phyloP scores from a whole-genome alignment of 2,113 vertebrate species.

The Osmerus mordax region DNA sequence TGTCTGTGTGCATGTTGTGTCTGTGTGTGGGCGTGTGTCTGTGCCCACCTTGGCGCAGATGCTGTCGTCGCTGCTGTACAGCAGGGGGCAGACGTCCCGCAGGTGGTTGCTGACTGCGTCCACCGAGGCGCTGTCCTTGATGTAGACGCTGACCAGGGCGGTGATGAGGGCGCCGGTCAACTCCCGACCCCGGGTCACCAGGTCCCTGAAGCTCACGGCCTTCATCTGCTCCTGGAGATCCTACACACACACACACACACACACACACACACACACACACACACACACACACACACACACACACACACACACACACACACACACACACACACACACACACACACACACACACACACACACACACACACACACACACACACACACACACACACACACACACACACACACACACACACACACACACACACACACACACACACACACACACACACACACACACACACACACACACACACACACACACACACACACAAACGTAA shows the following conservation, averaged over 20 bases:
- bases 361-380: constrained; percentile 16
- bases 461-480: constrained; percentile 22
- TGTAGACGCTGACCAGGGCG: constrained; percentile 94
- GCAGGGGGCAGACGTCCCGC: constrained; percentile 87
- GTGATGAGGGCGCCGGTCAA: constrained; percentile 90
- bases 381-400: constrained; percentile 22
- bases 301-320: constrained; percentile 22
- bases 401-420: constrained; percentile 16
- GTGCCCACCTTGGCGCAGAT: constrained; percentile 90
- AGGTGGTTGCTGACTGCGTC: constrained; percentile 91
- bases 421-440: constrained; percentile 22
- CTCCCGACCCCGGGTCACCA: constrained; percentile 90
- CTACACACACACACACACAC: constrained; percentile 57
- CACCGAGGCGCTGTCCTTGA: constrained; percentile 91
- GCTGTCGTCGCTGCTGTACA: constrained; percentile 93
- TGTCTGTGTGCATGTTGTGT: neutral
- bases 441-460: constrained; percentile 16
- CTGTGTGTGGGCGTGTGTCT: neutral
- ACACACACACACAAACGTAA: neutral
- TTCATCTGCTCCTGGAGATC: constrained; percentile 94
- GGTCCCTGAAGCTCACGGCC: constrained; percentile 87
- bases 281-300: constrained; percentile 16
- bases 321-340: constrained; percentile 16
- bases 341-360: constrained; percentile 22
- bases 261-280: constrained; percentile 22